Evolutionary conservation across 1,140 invertebrate genomes (phyloP).

Genomic region (Plodia interpunctella): DNA sequence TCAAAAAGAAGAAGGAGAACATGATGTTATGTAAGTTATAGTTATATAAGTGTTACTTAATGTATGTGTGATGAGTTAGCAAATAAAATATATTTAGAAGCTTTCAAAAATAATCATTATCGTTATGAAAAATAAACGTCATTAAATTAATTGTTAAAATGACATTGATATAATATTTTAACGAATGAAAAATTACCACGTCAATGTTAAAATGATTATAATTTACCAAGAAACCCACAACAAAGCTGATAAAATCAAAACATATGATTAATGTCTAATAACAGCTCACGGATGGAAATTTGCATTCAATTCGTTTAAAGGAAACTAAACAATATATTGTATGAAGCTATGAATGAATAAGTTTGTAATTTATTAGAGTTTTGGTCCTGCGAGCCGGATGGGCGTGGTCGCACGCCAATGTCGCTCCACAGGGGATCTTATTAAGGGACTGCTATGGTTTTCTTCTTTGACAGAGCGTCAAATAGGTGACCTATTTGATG

Average conservation of each 20-base stretch:
- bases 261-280: constrained; percentile 6
- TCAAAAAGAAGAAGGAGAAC: too few relatives aligned
- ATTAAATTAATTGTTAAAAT: too few relatives aligned
- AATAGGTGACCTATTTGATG: constrained; percentile 7
- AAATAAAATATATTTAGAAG: not conserved
- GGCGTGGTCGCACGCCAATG: constrained; percentile 9
- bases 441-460: not conserved
- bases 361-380: constrained; percentile 11
- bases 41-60: too few relatives aligned
- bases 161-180: too few relatives aligned
- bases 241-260: constrained; percentile 1
- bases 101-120: too few relatives aligned
- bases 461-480: constrained; percentile 4
- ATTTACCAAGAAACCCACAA: not conserved
- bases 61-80: not conserved
- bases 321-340: constrained; percentile 5
- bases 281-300: not conserved
- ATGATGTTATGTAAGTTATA: too few relatives aligned
- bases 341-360: constrained; percentile 13
- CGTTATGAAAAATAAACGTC: too few relatives aligned
- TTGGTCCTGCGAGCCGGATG: constrained; percentile 12
- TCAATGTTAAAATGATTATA: not conserved
- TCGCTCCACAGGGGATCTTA: not conserved
- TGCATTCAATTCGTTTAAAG: constrained; percentile 9
- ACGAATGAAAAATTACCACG: not conserved